These are phyloP conservation scores for Equus przewalskii DNA, from an alignment of 2,113 vertebrate species.

Conservation along the genomic window DNA sequence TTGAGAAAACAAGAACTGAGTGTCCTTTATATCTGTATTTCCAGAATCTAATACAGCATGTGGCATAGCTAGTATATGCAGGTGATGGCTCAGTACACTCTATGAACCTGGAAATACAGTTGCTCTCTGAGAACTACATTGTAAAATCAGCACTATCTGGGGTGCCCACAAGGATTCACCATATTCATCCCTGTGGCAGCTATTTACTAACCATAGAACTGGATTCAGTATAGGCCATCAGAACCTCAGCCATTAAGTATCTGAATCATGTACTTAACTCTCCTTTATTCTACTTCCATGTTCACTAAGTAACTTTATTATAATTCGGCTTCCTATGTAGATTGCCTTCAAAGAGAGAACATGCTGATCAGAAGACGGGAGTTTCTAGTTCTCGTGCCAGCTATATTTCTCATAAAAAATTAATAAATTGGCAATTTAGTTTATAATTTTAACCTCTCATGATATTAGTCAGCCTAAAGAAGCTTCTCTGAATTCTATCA, in stretches of 20 bases:
- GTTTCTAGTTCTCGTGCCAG: neutral
- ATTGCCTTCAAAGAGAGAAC: conserved; percentile 14
- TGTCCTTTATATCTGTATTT: neutral
- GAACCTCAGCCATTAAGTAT: neutral
- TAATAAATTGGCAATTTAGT: neutral
- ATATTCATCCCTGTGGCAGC: neutral
- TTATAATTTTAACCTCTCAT: neutral
- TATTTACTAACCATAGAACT: neutral
- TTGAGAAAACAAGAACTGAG: conserved; percentile 1
- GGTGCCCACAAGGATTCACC: neutral
- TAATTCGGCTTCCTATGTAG: neutral
- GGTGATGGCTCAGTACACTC: neutral
- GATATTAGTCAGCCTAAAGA: neutral
- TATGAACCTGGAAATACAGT: neutral
- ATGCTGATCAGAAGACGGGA: neutral
- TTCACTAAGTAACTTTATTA: neutral
- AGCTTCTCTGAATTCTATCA: neutral
- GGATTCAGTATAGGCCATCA: neutral
- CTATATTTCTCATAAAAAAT: conserved; percentile 12
- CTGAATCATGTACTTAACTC: neutral
- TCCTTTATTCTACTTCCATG: neutral
- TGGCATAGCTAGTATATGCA: neutral
- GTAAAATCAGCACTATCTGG: neutral
- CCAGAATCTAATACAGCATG: neutral
- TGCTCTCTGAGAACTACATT: neutral